Evolutionary conservation across 2,888 invertebrate species (phyloP).

Genomic region (Anthophora plumipes): DNA sequence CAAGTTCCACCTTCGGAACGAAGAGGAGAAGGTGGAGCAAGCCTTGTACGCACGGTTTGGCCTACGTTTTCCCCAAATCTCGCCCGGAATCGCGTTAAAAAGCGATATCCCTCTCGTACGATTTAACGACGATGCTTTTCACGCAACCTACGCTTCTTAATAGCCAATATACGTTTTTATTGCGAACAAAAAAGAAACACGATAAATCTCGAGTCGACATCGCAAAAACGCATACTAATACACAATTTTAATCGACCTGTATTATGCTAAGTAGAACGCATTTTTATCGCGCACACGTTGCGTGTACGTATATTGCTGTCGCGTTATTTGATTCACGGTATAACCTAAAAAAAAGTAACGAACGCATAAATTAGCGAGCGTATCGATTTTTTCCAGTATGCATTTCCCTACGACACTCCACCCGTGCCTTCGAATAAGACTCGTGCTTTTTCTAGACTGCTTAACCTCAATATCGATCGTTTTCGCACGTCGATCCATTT

Average conservation of each 20-base stretch:
- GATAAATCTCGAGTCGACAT: neutral
- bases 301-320: conserved; percentile 6
- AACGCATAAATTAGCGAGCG: conserved; percentile 32
- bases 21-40: conserved; percentile 23
- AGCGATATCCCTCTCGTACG: neutral
- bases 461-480: neutral
- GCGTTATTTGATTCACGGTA: conserved; percentile 10
- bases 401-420: too few relatives aligned
- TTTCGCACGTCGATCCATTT: neutral
- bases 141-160: neutral
- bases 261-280: conserved; percentile 36
- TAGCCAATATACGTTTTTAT: neutral
- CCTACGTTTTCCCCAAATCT: conserved; percentile 16
- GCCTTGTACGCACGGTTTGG: conserved; percentile 16
- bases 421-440: neutral
- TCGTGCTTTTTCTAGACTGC: too few relatives aligned
- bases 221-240: conserved; percentile 3
- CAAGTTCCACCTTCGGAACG: conserved; percentile 21
- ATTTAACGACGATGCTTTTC: neutral
- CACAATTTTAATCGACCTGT: conserved; percentile 7
- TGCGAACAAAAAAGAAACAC: conserved; percentile 1
- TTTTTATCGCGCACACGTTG: conserved; percentile 23
- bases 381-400: conserved; percentile 22
- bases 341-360: conserved; percentile 26
- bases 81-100: neutral